phyloP scores from a whole-genome alignment of 2,888 invertebrate genomes.

The Lasioglossum pauxillum region DNA sequence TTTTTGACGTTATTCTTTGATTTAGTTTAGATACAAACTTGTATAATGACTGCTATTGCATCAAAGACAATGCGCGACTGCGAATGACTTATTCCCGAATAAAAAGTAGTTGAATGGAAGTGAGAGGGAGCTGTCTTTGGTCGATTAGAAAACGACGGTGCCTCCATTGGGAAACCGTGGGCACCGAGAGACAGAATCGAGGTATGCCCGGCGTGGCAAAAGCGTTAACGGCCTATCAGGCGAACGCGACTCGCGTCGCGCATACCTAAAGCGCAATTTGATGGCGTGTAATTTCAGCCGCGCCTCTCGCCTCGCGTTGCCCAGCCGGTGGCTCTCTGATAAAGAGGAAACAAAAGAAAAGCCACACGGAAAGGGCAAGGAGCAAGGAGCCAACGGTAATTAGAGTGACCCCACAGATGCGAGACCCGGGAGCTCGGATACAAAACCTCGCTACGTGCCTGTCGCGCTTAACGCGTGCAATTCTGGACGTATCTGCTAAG shows the following conservation, averaged over 20 bases:
- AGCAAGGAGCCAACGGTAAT: slow-evolving; percentile 46
- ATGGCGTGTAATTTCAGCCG: slow-evolving; percentile 72
- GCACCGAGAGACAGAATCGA: background rate
- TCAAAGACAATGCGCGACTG: background rate
- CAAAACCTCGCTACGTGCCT: background rate
- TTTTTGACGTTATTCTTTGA: too few relatives aligned
- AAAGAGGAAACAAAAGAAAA: slow-evolving; percentile 45
- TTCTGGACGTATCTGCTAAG: background rate
- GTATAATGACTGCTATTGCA: background rate
- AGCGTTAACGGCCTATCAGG: slow-evolving; percentile 47
- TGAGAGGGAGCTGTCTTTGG: background rate
- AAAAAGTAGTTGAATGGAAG: background rate
- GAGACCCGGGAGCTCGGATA: background rate
- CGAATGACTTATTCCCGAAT: background rate
- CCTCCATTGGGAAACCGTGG: background rate
- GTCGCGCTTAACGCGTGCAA: background rate
- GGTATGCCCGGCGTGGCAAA: background rate
- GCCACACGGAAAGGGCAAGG: slow-evolving; percentile 11
- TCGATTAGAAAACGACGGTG: background rate
- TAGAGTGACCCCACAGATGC: slow-evolving; percentile 44
- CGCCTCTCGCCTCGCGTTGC: slow-evolving; percentile 36
- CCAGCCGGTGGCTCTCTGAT: slow-evolving; percentile 41
- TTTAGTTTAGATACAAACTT: background rate
- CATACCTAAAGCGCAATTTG: slow-evolving; percentile 75
- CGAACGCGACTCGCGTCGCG: slow-evolving; percentile 50